These are phyloP conservation scores for Pogonus chalceus DNA, from an alignment of 1,140 invertebrate species.

Conservation along the genomic window DNA sequence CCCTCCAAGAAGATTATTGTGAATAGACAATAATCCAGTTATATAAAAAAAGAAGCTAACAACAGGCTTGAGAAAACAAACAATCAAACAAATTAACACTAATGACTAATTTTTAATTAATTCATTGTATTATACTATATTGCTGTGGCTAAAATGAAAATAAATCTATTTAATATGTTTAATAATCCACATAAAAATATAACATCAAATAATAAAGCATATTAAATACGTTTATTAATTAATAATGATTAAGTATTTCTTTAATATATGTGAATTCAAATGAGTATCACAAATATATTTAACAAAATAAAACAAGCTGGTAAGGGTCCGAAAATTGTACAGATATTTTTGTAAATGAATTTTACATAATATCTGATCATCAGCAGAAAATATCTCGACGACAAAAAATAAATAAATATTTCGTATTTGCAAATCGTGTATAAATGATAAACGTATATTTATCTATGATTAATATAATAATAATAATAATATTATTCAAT, in stretches of 20 bases:
- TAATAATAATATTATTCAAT: conserved; percentile 14
- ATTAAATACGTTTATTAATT: too few species aligned
- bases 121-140: conserved; percentile 28
- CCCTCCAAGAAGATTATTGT: conserved; percentile 37
- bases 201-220: too few species aligned
- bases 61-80: background rate
- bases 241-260: too few species aligned
- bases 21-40: conserved; percentile 38
- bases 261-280: too few species aligned
- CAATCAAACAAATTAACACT: background rate
- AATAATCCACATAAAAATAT: too few species aligned
- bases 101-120: too few species aligned
- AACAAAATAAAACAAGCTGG: conserved; percentile 35
- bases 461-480: too few species aligned
- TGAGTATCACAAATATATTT: too few species aligned
- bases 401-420: conserved; percentile 15
- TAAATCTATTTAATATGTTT: conserved; percentile 23
- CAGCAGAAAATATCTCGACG: conserved; percentile 18
- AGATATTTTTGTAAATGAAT: conserved; percentile 21
- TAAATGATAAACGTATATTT: too few species aligned
- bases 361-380: conserved; percentile 19
- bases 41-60: too few species aligned
- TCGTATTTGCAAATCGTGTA: too few species aligned
- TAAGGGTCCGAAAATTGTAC: conserved; percentile 37
- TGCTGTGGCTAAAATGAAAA: conserved; percentile 18